Evolutionary conservation across 2,888 invertebrate genomes (phyloP), one percentile per base, ranked within the genome.

Genomic region (Cantharis lateralis): DNA sequence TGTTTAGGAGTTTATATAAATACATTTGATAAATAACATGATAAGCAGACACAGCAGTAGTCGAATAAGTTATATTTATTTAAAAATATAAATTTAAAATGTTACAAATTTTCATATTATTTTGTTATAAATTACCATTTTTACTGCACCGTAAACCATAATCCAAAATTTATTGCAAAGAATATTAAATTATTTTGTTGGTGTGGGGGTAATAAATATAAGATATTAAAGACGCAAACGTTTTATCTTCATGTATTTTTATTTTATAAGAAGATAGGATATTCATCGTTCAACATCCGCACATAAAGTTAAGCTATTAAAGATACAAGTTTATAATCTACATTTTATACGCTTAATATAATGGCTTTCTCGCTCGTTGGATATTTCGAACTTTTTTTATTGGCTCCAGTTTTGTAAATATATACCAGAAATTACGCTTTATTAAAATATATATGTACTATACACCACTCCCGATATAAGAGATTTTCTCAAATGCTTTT

Each of bases 111-210:
- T 86, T 86, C 86, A 86, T 87, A 77, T 77, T 77, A 87, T 87
- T 87, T 87, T 88, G 88, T 87, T 88, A 87, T 87, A 88, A 88
- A 88, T 88, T 88, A 87, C 87, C 87, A 86, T 87, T 88, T 88
- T 88, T 88, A 88, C 86, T 87, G 86, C 86, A 83, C 87, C 85
- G 87, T 88, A 87, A 88, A 88, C 87, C 87, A 85, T 88, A 88
- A 88, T 88, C 88, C 87, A 82, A 84, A 88, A 88, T 88, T 88
- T 88, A 88, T 88, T 87, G 87, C 87, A 84, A 85, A 84, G 87
- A 87, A 88, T 88, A 88, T 88, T 88, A 88, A 88, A 88, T 88
- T 88, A 87, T 87, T 87, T 85, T 86, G 86, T 87, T 86, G 86
- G 82, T 85, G 84, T 83, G 84, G 85, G 82, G 83, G 86, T 87